A percentile compares a stretch with the other conserved stretches of the same genome.
These are phyloP conservation scores for Melanocharis versteri DNA, from an alignment of 2,113 vertebrate genomes.

Conservation along the genomic window DNA sequence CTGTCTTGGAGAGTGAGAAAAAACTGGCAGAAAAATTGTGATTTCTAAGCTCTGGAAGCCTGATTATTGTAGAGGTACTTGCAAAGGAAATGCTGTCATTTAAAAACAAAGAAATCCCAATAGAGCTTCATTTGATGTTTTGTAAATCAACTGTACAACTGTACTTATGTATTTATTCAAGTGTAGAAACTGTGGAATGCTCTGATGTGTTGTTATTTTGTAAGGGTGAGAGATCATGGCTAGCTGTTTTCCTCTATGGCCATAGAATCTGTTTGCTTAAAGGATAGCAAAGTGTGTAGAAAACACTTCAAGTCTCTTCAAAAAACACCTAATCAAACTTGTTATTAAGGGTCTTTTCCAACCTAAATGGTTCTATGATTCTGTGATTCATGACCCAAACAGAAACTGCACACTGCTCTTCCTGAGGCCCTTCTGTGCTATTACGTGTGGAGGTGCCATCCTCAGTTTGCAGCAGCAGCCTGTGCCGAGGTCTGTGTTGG, in stretches of 20 bases:
- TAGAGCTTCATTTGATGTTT: not conserved
- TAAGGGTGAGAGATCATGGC: not conserved
- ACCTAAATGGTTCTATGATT: not conserved
- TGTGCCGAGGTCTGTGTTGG: too few relatives aligned
- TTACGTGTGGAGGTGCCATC: too few relatives aligned
- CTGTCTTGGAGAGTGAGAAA: not conserved
- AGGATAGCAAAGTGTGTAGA: not conserved
- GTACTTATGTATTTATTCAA: not conserved
- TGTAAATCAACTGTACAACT: not conserved
- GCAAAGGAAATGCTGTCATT: not conserved
- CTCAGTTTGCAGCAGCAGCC: too few relatives aligned
- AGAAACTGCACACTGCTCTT: too few relatives aligned
- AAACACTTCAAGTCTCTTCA: not conserved
- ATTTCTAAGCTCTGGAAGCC: not conserved
- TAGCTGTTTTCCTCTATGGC: not conserved
- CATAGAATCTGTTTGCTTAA: not conserved
- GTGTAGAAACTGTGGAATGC: not conserved
- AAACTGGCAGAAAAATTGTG: not conserved
- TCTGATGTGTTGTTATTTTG: not conserved
- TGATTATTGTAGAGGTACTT: not conserved
- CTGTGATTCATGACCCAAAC: too few relatives aligned
- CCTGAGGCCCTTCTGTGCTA: too few relatives aligned
- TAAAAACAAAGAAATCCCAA: not conserved
- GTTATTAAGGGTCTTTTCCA: not conserved
- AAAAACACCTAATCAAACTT: not conserved